A percentile compares a stretch with the other conserved stretches of the same genome.
These are phyloP conservation scores for Atherix ibis DNA, from an alignment of 2,888 invertebrate species.

Conservation along the genomic window DNA sequence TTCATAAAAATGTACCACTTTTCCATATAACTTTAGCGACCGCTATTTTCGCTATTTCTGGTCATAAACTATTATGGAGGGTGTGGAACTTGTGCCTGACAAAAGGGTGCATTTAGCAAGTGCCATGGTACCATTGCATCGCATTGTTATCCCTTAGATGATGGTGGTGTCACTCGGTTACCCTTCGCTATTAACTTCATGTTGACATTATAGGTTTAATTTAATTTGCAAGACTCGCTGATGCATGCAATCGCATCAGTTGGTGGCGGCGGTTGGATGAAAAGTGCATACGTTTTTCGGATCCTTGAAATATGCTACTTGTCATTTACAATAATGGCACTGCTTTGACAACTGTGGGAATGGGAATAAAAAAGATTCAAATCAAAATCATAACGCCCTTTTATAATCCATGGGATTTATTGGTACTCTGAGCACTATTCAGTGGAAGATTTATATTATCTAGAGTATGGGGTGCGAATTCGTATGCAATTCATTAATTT, in stretches of 20 bases:
- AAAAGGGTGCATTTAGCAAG: slow-evolving; percentile 13
- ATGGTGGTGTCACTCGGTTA: slow-evolving; percentile 5
- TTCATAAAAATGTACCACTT: no score
- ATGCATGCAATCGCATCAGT: slow-evolving; percentile 4
- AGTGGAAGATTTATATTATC: no score
- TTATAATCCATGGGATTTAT: no score
- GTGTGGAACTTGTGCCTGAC: not conserved
- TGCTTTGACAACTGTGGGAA: slow-evolving; percentile 15
- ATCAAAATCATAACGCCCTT: no score
- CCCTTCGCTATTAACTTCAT: slow-evolving; percentile 12
- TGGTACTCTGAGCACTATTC: no score
- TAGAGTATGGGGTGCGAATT: no score
- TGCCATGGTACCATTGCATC: slow-evolving; percentile 12
- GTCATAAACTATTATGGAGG: not conserved
- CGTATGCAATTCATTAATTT: no score
- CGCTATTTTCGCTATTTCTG: not conserved
- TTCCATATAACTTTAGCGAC: no score
- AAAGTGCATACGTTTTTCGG: no score
- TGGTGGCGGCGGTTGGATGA: slow-evolving; percentile 5
- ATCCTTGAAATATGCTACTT: slow-evolving; percentile 14
- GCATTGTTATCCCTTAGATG: no score
- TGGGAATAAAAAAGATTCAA: no score
- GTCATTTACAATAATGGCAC: slow-evolving; percentile 13
- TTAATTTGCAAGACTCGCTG: slow-evolving; percentile 7
- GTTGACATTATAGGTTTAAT: slow-evolving; percentile 10